Percentiles rank a stretch among this genome's conserved stretches.
Evolutionary conservation across 2,888 invertebrate genomes (phyloP).

Genomic region (Alsophila aescularia): DNA sequence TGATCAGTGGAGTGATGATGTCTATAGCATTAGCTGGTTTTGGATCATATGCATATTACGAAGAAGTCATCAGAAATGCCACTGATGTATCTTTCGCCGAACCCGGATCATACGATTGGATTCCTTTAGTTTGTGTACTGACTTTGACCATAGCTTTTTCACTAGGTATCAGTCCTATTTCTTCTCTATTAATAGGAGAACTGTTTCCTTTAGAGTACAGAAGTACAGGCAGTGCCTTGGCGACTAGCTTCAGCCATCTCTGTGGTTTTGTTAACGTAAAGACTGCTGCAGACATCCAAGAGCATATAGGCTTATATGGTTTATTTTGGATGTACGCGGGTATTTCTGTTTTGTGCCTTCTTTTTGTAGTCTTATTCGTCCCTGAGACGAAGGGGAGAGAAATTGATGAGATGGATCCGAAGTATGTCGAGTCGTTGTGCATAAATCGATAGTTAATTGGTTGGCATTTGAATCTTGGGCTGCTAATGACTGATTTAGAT

Average conservation of each 20-base stretch:
- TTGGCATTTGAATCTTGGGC: constrained; percentile 6
- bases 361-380: constrained; percentile 93
- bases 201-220: constrained; percentile 89
- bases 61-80: constrained; percentile 81
- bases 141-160: constrained; percentile 94
- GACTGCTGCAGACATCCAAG: constrained; percentile 91
- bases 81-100: constrained; percentile 62
- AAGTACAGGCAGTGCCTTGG: constrained; percentile 88
- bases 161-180: constrained; percentile 90
- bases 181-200: constrained; percentile 88
- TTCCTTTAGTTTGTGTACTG: constrained; percentile 92
- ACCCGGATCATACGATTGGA: constrained; percentile 89
- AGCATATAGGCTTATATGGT: constrained; percentile 90
- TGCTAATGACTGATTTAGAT: constrained; percentile 27
- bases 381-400: constrained; percentile 96
- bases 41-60: constrained; percentile 93
- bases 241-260: constrained; percentile 93
- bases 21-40: constrained; percentile 92
- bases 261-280: constrained; percentile 94
- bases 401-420: constrained; percentile 93
- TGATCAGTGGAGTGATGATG: constrained; percentile 93
- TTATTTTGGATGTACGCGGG: constrained; percentile 95
- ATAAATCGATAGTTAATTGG: constrained; percentile 77
- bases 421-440: constrained; percentile 84
- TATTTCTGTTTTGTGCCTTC: constrained; percentile 90